Conservation (phyloP, 37 sponge, comb jelly and placozoan genomes). For the Ephydatia muelleri region DNA sequence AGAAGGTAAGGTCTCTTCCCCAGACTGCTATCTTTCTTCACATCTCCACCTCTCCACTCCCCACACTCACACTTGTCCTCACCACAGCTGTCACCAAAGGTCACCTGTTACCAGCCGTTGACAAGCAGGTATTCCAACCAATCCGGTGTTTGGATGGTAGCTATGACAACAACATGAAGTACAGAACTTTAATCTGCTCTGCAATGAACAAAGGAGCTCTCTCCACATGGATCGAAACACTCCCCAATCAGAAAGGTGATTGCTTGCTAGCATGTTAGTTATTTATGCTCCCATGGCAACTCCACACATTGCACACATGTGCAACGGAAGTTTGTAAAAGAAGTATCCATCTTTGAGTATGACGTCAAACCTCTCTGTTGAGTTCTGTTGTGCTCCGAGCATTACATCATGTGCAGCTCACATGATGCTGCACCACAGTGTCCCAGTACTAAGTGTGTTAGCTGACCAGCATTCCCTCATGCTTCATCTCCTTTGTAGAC, state of each 20-base stretch:
- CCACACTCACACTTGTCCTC: neutral
- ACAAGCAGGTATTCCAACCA: constrained; percentile 41
- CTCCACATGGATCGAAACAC: constrained; percentile 31
- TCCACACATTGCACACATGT: neutral
- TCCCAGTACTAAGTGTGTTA: neutral
- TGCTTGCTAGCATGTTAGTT: neutral
- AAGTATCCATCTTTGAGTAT: neutral
- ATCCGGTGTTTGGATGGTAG: constrained; percentile 30
- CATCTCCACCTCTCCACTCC: neutral
- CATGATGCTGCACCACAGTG: neutral
- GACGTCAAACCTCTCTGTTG: neutral
- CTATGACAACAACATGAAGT: constrained; percentile 65
- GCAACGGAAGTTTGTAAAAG: neutral
- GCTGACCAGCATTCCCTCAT: neutral
- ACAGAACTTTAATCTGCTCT: constrained; percentile 66
- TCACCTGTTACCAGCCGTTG: constrained; percentile 12
- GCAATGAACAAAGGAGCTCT: constrained; percentile 48
- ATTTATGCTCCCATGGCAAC: neutral
- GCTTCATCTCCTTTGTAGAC: constrained; percentile 9
- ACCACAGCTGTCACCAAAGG: constrained; percentile 2
- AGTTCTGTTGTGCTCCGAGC: neutral
- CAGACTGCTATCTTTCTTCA: neutral
- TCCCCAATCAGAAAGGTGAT: constrained; percentile 52
- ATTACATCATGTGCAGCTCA: too few relatives aligned
- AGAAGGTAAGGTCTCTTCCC: constrained; percentile 37